Conservation (phyloP, 2,888 invertebrate genomes). For the Scaptomyza polygonia region DNA sequence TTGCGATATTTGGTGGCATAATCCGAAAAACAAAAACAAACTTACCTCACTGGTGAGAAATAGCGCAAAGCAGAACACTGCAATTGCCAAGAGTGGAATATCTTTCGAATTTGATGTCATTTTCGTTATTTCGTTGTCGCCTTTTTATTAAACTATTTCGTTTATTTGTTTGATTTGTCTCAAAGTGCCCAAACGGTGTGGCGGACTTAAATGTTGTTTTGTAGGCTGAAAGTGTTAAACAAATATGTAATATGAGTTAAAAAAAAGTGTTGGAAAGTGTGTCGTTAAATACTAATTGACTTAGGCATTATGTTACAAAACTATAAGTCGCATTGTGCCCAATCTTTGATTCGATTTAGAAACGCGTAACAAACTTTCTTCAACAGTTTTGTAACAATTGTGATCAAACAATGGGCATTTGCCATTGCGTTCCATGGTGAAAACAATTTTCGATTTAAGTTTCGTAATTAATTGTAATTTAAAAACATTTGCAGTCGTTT, state of each 20-base stretch:
- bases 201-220: slow-evolving; percentile 22
- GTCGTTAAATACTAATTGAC: slow-evolving; percentile 53
- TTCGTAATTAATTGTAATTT: slow-evolving; percentile 69
- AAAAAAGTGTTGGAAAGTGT: slow-evolving; percentile 48
- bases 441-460: slow-evolving; percentile 60
- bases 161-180: neutral
- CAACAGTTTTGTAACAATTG: slow-evolving; percentile 28
- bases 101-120: slow-evolving; percentile 49
- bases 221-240: slow-evolving; percentile 61
- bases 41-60: slow-evolving; percentile 71
- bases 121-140: slow-evolving; percentile 32
- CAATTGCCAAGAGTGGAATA: slow-evolving; percentile 55
- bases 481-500: slow-evolving; percentile 42
- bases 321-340: slow-evolving; percentile 37
- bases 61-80: slow-evolving; percentile 63
- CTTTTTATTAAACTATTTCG: slow-evolving; percentile 10
- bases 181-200: slow-evolving; percentile 39
- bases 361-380: slow-evolving; percentile 55
- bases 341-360: slow-evolving; percentile 37
- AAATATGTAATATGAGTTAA: slow-evolving; percentile 32
- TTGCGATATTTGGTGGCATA: neutral
- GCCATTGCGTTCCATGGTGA: slow-evolving; percentile 34
- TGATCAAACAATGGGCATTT: slow-evolving; percentile 14
- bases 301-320: slow-evolving; percentile 32
- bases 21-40: slow-evolving; percentile 18